Evolutionary conservation across 1,140 invertebrate species (phyloP).

Genomic region (Macrotrachela quadricornifera): DNA sequence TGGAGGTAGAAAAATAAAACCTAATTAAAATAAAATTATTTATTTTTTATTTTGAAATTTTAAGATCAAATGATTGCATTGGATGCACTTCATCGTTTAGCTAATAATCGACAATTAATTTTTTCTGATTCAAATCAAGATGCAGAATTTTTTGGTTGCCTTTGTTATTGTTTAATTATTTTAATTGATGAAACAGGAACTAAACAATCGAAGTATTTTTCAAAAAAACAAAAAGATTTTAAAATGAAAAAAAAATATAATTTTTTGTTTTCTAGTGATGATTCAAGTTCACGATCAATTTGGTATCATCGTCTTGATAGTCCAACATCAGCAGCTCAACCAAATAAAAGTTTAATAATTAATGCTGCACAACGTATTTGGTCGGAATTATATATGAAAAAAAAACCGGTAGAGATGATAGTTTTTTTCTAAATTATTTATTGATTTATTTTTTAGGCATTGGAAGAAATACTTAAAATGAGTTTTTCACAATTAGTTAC

Average conservation of each 20-base stretch:
- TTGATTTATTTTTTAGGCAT: conserved; percentile 14
- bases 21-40: no score
- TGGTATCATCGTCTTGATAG: conserved; percentile 1
- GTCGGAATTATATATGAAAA: conserved; percentile 85
- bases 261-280: not conserved
- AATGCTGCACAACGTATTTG: conserved; percentile 70
- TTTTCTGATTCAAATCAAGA: conserved; percentile 85
- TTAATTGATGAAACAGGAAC: conserved; percentile 10
- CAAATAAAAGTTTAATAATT: conserved; percentile 55
- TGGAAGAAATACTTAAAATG: conserved; percentile 59
- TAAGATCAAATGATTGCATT: conserved; percentile 67
- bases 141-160: conserved; percentile 74
- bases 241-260: no score
- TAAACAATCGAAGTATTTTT: conserved; percentile 40
- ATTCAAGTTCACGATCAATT: conserved; percentile 4
- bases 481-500: conserved; percentile 35
- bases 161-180: conserved; percentile 52
- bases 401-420: conserved; percentile 51
- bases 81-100: conserved; percentile 75
- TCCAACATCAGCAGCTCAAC: conserved; percentile 19
- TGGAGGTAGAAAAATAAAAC: no score
- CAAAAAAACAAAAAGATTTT: not conserved
- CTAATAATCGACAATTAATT: conserved; percentile 53
- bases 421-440: conserved; percentile 10
- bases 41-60: conserved; percentile 11